Evolutionary conservation across 2,113 vertebrate genomes (phyloP), one percentile per base, ranked within the genome.

Genomic region (Candoia aspera): DNA sequence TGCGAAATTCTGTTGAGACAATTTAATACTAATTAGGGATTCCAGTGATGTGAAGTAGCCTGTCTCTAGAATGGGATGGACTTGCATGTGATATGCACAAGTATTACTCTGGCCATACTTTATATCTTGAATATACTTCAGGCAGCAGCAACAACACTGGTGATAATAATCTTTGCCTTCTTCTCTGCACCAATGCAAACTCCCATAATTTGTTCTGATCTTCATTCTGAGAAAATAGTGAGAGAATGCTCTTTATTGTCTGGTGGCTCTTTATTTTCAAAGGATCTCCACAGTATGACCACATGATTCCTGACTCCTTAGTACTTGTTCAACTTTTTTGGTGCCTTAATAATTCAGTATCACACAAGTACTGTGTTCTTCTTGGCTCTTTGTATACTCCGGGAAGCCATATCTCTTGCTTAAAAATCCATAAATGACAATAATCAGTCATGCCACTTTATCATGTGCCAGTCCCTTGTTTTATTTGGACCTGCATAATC

Each of bases 1-100:
- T 79, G 33, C 94, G 84, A 21, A 84, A 93, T 86, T 95, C 37
- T n/a, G 42, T 59, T 90, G 46, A 23, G 46, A 90, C 79, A 68
- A 73, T 88, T 53, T 89, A 21, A 95, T 42, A 84, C 64, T 93
- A 60, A n/a, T 8, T 24, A 86, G 24, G 42, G 13, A 42, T 59
- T 59, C 46, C 57, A 19, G 19, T 84, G 17, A 26, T 62, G 8
- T 84, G 17, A 54, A 23, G 24, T 79, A 58, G 2, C 21, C 21
- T 57, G 23, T 57, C 12, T 84, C 42, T 49, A 84, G 37, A 13
- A 29, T 85, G n/a, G 64, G 53, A 58, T 17, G 23, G 3, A 53
- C 15, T 83, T 46, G 0, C 6, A 26, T 26, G 59, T 87, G 33
- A 68, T 33, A 4, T 55, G 46, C 49, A 73, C 13, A 87, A 53